Evolutionary conservation across 2,113 vertebrate species (phyloP), one percentile per base, ranked within the genome.

Genomic region (Anolis sagrei): DNA sequence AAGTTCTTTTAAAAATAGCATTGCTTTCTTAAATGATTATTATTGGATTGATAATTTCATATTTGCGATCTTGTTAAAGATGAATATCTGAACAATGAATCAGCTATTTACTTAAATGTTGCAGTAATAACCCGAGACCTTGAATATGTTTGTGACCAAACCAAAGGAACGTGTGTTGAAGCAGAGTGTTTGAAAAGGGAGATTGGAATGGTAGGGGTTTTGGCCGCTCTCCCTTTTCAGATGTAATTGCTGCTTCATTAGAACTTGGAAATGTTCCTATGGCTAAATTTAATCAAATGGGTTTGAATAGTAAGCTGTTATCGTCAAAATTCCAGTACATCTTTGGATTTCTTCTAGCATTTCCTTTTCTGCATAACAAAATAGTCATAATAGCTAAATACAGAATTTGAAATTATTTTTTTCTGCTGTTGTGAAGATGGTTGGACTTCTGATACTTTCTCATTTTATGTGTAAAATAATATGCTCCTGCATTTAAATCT

Each of bases 201-300:
- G 92, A 89, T 91, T 97, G 93, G 95, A 95, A 94, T 93, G 92
- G 92, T 88, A 93, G 89, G 93, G 87, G 93, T 95, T 92, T 96
- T 97, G 96, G 96, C 96, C 92, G 92, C 89, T 92, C 95, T 94
- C 95, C 95, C 93, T 96, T 94, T 96, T 96, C 94, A 96, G 91
- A 96, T 96, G 94, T 97, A 97, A 97, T 96, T 96, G 96, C 95
- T 96, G 96, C 96, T 97, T 97, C 96, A 96, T 97, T 97, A 97
- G 94, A 92, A 95, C 93, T 97, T 97, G 96, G 96, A 97, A 96
- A 93, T 95, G 93, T 95, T 97, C 95, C 96, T 94, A 94, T 95
- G 94, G 96, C 96, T 97, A 97, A 96, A 97, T 97, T 97, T 97
- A 97, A 97, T 97, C 96, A 97, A 96, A 97, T 95, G 94, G 94